Evolutionary conservation across 2,888 invertebrate species (phyloP).

Genomic region (Epirrhoe tristata): DNA sequence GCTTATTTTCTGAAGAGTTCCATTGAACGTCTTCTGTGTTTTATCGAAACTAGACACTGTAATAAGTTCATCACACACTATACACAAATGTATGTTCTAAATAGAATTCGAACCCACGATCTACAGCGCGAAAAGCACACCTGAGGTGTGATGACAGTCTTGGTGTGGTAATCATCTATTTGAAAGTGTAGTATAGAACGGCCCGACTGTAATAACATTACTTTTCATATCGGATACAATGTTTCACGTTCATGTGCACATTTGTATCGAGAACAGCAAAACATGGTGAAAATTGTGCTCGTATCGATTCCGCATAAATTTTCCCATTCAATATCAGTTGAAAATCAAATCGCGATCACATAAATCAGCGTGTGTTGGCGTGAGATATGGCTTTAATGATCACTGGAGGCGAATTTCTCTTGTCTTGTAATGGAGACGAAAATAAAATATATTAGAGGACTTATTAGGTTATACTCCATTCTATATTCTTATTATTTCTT

Average conservation of each 20-base stretch:
- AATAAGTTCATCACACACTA: too few relatives aligned
- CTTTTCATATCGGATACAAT: background rate
- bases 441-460: background rate
- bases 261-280: conserved; percentile 3
- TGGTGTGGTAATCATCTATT: too few relatives aligned
- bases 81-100: too few relatives aligned
- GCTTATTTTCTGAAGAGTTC: too few relatives aligned
- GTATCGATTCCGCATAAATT: conserved; percentile 29
- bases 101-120: too few relatives aligned
- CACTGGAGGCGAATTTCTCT: conserved; percentile 14
- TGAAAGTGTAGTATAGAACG: too few relatives aligned
- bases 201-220: background rate
- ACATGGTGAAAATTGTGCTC: conserved; percentile 6
- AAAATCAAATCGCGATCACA: conserved; percentile 32
- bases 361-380: conserved; percentile 29
- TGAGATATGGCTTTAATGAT: conserved; percentile 19
- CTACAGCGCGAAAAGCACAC: too few relatives aligned
- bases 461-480: too few relatives aligned
- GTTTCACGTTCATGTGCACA: background rate
- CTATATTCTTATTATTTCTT: too few relatives aligned
- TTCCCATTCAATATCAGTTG: conserved; percentile 23
- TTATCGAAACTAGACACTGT: too few relatives aligned
- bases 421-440: background rate
- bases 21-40: too few relatives aligned
- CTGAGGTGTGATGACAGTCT: too few relatives aligned